Conservation (phyloP, 1,140 invertebrate species). For the Pseudobourletiella spinata region DNA sequence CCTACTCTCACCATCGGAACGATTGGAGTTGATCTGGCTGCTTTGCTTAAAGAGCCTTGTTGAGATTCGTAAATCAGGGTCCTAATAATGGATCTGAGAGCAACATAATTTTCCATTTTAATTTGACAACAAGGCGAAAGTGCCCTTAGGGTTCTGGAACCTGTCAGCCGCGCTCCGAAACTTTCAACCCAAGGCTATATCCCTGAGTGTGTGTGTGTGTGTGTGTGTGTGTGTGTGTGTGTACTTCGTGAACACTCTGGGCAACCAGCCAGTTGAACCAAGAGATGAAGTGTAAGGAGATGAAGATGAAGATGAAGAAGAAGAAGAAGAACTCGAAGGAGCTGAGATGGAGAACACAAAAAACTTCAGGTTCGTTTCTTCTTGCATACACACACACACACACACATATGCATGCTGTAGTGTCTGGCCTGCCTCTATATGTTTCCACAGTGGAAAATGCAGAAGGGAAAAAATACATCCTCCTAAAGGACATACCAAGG, state of each 20-base stretch:
- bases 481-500: not conserved
- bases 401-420: not conserved
- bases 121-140: conserved; percentile 35
- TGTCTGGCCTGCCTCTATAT: not conserved
- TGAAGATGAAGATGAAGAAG: too few relatives aligned
- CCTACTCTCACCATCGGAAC: too few relatives aligned
- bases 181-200: conserved; percentile 26
- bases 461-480: not conserved
- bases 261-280: too few relatives aligned
- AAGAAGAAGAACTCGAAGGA: not conserved
- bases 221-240: too few relatives aligned
- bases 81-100: conserved; percentile 33
- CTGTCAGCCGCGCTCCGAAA: conserved; percentile 28
- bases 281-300: too few relatives aligned
- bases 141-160: conserved; percentile 31
- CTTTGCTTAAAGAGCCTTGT: conserved; percentile 4
- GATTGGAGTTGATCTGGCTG: too few relatives aligned
- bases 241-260: too few relatives aligned
- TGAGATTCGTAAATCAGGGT: conserved; percentile 29
- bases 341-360: not conserved
- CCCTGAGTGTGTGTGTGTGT: not conserved
- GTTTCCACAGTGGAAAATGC: not conserved
- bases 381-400: not conserved
- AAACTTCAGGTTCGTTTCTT: not conserved
- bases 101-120: conserved; percentile 35